Evolutionary conservation across 2,888 invertebrate genomes (phyloP), one percentile per base, ranked within the genome.

Genomic region (Rhorus exstirpatorius): DNA sequence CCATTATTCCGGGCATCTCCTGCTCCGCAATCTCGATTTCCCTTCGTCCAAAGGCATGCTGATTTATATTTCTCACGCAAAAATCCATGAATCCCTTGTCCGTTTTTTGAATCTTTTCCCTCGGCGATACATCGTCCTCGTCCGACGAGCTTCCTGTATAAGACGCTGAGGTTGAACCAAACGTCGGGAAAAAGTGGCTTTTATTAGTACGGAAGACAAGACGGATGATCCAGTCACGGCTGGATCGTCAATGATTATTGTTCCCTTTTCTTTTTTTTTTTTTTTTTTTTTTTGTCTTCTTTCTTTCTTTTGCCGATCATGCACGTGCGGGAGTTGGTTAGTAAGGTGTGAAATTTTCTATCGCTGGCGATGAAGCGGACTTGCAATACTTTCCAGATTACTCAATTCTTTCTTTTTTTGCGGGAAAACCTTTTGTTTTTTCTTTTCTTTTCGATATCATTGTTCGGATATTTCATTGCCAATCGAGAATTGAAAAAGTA

Each of bases 21-120:
- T 99, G 99, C 91, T 99, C 99, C 0, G 99, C 99, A 84, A 99
- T 99, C 94, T 99, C 98, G 85, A 99, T 99, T 94, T 99, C 99
- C 49, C 99, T 93, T 35, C 99, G 94, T 0, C 99, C 99, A 91
- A 98, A 99, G 0, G 97, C 97, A 90, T 98, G 97, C 91, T 98
- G 98, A 84, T 96, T 97, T 81, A 99, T 96, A 91, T 98, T 99
- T 75, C 97, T 95, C 26, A 99, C 98, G 93, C 99, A 99, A 93
- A 99, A 99, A 86, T 99, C 98, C 0, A 96, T 95, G 91, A 95
- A 97, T 3, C 97, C 97, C 86, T 96, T 96, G 0, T 97, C 96
- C 83, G 97, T 98, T 88, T 97, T 97, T 93, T 99, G 98, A 1
- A 96, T 95, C 93, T 98, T 99, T 91, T 99, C 99, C 83, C 98